Base-by-base conservation (phyloP, 2,888 invertebrate genomes). In the Nebria brevicollis region DNA sequence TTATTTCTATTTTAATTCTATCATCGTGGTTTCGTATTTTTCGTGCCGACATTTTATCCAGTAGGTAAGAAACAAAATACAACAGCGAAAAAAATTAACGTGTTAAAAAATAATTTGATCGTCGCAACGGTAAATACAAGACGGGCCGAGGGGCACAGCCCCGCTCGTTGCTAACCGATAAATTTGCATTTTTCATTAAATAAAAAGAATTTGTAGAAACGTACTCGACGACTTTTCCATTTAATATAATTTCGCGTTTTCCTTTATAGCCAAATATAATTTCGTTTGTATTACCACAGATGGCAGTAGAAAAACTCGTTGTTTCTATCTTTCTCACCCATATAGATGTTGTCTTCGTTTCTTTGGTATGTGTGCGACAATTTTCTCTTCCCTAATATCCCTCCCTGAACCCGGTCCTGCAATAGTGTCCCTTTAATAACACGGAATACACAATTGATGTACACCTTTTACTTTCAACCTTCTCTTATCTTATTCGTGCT, bases 181-280 rank as follows among this genome's bases (percentile, higher is more conserved):
- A 81, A 81, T 81, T 81, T 81, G 81, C 81, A 81, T 81, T 81
- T 81, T 81, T 81, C 81, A 81, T 81, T 81, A 81, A 81, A 81
- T 81, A 81, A 81, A 81, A 81, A 81, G 81, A 77, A 81, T 81
- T 81, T 81, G 81, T 81, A 81, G 77, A 81, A 77, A 81, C 81
- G 77, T 25, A 81, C 72, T 72, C 72, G 75, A 77, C 80, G 76
- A 34, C 76, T 34, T 75, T 81, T 72, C 72, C 81, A 72, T 81
- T 73, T 81, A 81, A 81, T 81, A 77, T 81, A 81, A 81, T 81
- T 81, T 81, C 77, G 73, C 77, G 73, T 81, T 77, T 66, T 72
- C 81, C 81, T 81, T 81, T 81, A 81, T 81, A 66, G 77, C 81
- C 81, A 81, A 77, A 81, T 81, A 81, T 81, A 81, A 81, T 81